Evolutionary conservation across 2,797 vertebrate genomes (phyloP), one percentile per base, ranked within the genome.

Genomic region (Enteromius fasciolatus): DNA sequence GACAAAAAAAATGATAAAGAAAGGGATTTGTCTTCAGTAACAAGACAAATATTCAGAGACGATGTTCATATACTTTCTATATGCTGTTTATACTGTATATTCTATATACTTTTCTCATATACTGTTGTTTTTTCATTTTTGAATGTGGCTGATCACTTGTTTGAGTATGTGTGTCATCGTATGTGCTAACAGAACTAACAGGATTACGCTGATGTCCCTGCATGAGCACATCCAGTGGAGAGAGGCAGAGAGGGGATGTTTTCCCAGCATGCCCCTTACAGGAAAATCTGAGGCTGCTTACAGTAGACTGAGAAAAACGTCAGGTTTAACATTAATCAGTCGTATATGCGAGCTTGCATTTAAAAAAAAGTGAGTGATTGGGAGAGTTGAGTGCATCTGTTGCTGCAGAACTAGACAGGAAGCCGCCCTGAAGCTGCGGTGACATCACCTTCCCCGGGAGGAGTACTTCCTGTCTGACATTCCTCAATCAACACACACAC

Each of bases 391-490:
- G 39, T 33, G 64, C 66, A 74, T 73, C 63, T 79, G 69, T 78
- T 66, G 52, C 66, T 87, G 68, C 82, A 77, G 76, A 80, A 48
- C 64, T 69, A 59, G 15, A 86, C 86, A 84, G 87, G 89, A 88
- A 89, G 81, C 52, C 54, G 67, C 75, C 81, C 76, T 66, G 59
- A 85, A 82, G 70, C 73, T 84, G 59, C 68, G 4, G 86, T 87
- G 84, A 85, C 86, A 87, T 88, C 82, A 88, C 74, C 64, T 75
- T 87, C 86, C 76, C 84, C 69, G 83, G 84, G 86, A 80, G 87
- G 88, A 82, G 79, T 76, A 83, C 83, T 88, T 89, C 88, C 88
- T 85, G 83, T 85, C 75, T 84, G 79, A 86, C 88, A 89, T 89
- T 89, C 87, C 87, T 88, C 81, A 86, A 76, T 86, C 86, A 80